Evolutionary conservation across 53 echinoderm and acorn worm species (phyloP), one percentile per base, ranked within the genome.

Genomic region (Holothuria scabra): DNA sequence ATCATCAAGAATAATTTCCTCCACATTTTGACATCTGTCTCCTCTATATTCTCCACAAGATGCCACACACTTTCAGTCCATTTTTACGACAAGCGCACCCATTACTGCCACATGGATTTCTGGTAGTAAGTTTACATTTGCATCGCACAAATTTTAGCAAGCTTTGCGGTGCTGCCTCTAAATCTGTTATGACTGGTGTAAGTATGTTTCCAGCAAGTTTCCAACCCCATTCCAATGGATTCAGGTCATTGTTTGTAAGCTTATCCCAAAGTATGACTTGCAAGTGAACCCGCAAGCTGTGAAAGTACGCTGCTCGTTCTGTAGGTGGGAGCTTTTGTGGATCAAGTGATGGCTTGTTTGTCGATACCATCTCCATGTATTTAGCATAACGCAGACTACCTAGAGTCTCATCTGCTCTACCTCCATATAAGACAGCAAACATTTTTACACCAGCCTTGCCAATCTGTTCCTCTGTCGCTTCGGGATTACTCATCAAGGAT

Each of bases 1-100:
- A 52, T 52, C 52, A 52, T 52, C 52, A 16, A 16, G 52, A 52
- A 52, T 52, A 52, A 52, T 52, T 8, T 52, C 13, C 11, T 52
- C 46, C 55, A 28, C 24, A 41, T 74, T 74, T 38, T 38, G 41
- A 28, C 74, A 74, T 5, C 18, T 28, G 23, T 35, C 74, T 20
- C 74, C 74, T 74, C 74, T 18, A 30, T 23, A 74, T 49, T 41
- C 74, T 6, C 74, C 24, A 41, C 74, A 74, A 18, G 46, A 5
- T 6, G 74, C 29, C 55, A 74, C 74, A 44, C 74, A 48, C n/a
- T 38, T 19, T 74, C 28, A 74, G 74, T 74, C 74, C 74, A 74
- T 20, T 74, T 41, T 74, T 74, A 18, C 20, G 74, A 41, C 74
- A 74, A 4, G 74, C 26, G 55, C 74, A 41, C 14, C 46, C 25